Conservation (phyloP, 1,140 invertebrate genomes). For the Phymorhynchus buccinoides region DNA sequence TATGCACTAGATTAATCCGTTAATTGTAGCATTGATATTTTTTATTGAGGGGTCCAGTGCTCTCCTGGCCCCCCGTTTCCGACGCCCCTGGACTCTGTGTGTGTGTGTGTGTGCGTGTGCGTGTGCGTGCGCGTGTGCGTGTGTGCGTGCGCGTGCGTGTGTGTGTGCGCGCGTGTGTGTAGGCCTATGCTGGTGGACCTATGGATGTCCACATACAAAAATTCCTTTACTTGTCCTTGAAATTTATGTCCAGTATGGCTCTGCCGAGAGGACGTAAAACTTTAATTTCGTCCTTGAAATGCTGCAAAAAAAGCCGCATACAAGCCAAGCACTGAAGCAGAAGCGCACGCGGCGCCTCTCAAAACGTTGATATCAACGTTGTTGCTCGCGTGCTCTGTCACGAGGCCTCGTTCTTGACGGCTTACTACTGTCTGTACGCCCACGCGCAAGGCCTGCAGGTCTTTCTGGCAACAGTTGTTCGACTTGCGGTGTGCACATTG, state of each 20-base stretch:
- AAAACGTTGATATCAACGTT: background rate
- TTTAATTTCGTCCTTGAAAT: too few species aligned
- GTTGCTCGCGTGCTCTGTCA: background rate
- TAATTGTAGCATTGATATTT: too few species aligned
- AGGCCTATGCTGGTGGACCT: too few species aligned
- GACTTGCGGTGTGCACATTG: background rate
- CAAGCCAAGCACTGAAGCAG: too few species aligned
- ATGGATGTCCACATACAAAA: too few species aligned
- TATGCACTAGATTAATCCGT: too few species aligned
- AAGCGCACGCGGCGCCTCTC: background rate
- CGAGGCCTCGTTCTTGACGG: background rate
- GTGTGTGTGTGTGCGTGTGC: background rate
- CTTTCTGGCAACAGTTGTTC: background rate
- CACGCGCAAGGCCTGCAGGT: background rate
- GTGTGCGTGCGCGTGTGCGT: background rate
- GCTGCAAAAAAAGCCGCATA: too few species aligned
- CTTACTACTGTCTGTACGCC: background rate
- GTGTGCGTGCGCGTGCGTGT: conserved; percentile 7
- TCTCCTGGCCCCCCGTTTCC: background rate
- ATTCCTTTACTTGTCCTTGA: too few species aligned
- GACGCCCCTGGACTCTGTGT: background rate
- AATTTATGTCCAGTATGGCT: too few species aligned
- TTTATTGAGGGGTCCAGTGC: too few species aligned
- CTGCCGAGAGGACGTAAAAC: too few species aligned
- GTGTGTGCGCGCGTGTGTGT: background rate